phyloP scores from a whole-genome alignment of 2,888 invertebrate genomes.

The Desoria tigrina region DNA sequence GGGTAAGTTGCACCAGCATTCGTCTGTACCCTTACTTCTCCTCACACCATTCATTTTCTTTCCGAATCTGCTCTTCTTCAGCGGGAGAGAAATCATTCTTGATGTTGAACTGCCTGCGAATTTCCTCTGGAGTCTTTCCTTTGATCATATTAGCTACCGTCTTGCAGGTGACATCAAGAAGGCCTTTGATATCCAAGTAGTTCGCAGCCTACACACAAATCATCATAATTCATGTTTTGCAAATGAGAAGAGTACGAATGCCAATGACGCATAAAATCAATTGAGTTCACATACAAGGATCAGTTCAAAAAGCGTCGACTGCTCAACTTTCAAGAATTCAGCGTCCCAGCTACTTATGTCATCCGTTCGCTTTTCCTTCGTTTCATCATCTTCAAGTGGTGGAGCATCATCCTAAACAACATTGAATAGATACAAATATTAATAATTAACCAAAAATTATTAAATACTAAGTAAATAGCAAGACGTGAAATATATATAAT shows the following conservation, averaged over 20 bases:
- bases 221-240: background rate
- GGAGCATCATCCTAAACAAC: slow-evolving; percentile 93
- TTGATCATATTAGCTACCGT: slow-evolving; percentile 98
- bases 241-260: slow-evolving; percentile 27
- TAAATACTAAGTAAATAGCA: background rate
- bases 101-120: slow-evolving; percentile 93
- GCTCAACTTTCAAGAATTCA: slow-evolving; percentile 97
- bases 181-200: slow-evolving; percentile 91
- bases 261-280: background rate
- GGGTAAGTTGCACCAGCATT: no score
- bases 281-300: slow-evolving; percentile 72
- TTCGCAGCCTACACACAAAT: slow-evolving; percentile 87
- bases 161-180: slow-evolving; percentile 96
- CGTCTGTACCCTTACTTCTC: slow-evolving; percentile 66
- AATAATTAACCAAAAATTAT: background rate
- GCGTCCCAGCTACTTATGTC: slow-evolving; percentile 99
- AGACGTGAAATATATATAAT: background rate
- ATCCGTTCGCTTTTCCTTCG: slow-evolving; percentile 94
- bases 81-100: slow-evolving; percentile 93
- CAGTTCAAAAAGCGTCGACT: slow-evolving; percentile 92
- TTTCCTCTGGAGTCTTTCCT: slow-evolving; percentile 96
- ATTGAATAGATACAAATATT: slow-evolving; percentile 10
- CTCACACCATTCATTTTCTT: slow-evolving; percentile 92
- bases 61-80: slow-evolving; percentile 96
- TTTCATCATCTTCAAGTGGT: slow-evolving; percentile 94